Evolutionary conservation across 2,797 vertebrate genomes (phyloP).

Genomic region (Sebastes alutus): DNA sequence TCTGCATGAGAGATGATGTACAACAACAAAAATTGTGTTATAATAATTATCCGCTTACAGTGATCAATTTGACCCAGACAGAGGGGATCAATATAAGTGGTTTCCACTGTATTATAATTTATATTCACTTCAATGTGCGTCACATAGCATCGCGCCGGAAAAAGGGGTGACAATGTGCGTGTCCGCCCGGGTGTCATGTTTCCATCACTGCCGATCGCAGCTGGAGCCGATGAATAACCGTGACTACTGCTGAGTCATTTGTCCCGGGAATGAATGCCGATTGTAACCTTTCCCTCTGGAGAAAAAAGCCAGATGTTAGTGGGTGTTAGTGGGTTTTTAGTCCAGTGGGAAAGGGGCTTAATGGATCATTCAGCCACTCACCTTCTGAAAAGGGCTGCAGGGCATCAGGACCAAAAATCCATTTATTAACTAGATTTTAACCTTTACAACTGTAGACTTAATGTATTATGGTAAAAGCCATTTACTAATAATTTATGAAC

Average conservation of each 20-base stretch:
- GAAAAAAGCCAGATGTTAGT: neutral
- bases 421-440: neutral
- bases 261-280: neutral
- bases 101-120: neutral
- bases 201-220: neutral
- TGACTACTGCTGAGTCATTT: neutral
- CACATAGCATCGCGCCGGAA: neutral
- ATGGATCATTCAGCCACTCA: neutral
- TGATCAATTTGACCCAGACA: too few species aligned
- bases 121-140: neutral
- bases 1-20: too few species aligned
- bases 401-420: neutral
- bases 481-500: slow-evolving; percentile 19
- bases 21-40: too few species aligned
- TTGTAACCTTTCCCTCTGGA: neutral
- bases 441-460: neutral
- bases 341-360: neutral
- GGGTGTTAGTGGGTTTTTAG: neutral
- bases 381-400: neutral
- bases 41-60: too few species aligned
- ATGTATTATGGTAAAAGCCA: slow-evolving; percentile 4
- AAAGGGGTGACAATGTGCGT: neutral
- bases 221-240: neutral
- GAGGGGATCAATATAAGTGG: too few species aligned
- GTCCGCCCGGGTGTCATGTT: neutral